Evolutionary conservation across 2,797 vertebrate genomes (phyloP).

Genomic region (Myiothlypis coronata): DNA sequence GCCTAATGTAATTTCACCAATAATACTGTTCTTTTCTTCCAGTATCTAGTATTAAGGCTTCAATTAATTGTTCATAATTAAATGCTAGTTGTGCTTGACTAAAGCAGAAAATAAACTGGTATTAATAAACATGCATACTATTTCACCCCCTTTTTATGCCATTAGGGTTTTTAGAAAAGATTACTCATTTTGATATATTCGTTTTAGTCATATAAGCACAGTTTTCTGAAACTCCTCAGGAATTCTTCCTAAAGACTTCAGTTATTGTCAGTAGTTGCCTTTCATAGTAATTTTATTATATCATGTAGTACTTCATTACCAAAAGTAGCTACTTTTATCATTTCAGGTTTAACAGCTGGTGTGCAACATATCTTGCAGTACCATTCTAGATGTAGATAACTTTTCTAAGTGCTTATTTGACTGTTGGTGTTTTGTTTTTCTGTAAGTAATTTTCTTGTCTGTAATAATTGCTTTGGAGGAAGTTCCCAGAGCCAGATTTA

Average conservation of each 20-base stretch:
- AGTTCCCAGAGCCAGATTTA: not conserved
- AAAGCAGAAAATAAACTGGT: not conserved
- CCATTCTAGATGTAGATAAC: not conserved
- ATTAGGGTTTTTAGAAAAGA: not conserved
- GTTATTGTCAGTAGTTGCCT: not conserved
- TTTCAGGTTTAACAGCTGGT: not conserved
- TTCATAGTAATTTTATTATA: not conserved
- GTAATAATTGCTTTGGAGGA: not conserved
- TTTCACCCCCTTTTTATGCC: not conserved
- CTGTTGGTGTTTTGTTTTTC: not conserved
- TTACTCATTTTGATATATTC: not conserved
- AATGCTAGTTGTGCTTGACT: not conserved
- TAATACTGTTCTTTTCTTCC: not conserved
- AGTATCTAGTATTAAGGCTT: not conserved
- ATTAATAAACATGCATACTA: not conserved
- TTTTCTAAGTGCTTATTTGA: not conserved
- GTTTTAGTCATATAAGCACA: not conserved
- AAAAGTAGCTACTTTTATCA: not conserved
- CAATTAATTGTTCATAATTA: not conserved
- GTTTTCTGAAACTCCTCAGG: not conserved
- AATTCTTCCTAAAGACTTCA: not conserved
- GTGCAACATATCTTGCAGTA: not conserved
- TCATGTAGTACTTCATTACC: not conserved
- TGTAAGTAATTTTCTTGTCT: not conserved
- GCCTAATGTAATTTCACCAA: not conserved